Conservation (phyloP, 1,140 invertebrate genomes). For the Piezodorus guildinii region DNA sequence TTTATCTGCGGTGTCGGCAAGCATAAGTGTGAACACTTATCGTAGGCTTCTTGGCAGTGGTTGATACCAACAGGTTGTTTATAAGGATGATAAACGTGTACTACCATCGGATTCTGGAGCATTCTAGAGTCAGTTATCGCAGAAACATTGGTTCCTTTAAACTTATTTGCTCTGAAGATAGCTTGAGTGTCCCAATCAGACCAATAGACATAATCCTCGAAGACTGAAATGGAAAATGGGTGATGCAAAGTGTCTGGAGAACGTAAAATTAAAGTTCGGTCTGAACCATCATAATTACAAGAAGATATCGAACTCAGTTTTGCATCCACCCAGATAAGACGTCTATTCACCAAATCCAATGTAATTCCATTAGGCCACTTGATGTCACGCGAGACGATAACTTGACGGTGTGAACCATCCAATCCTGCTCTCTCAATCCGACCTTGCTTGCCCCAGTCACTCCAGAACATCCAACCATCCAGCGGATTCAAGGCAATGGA, state of each 20-base stretch:
- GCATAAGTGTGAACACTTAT: slow-evolving; percentile 81
- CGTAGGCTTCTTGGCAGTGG: slow-evolving; percentile 80
- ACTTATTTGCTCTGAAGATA: slow-evolving; percentile 89
- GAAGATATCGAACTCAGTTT: slow-evolving; percentile 80
- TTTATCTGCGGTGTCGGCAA: slow-evolving; percentile 71
- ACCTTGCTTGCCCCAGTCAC: slow-evolving; percentile 82
- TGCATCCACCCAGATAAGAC: slow-evolving; percentile 92
- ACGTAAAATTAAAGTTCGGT: slow-evolving; percentile 55
- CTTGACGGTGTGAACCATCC: slow-evolving; percentile 82
- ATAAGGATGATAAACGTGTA: slow-evolving; percentile 88
- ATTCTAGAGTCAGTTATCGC: slow-evolving; percentile 59
- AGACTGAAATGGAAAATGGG: slow-evolving; percentile 85
- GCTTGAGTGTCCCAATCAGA: slow-evolving; percentile 92
- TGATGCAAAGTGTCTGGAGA: slow-evolving; percentile 63
- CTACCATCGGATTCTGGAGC: slow-evolving; percentile 85
- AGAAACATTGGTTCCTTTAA: slow-evolving; percentile 68
- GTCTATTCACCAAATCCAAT: slow-evolving; percentile 66
- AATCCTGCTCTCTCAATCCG: slow-evolving; percentile 88
- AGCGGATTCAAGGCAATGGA: slow-evolving; percentile 90
- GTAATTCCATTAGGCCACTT: slow-evolving; percentile 94
- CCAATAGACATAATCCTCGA: slow-evolving; percentile 92
- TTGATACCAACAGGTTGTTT: slow-evolving; percentile 82
- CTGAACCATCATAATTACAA: slow-evolving; percentile 72
- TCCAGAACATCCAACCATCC: slow-evolving; percentile 94
- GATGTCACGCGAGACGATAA: slow-evolving; percentile 77